phyloP scores from a whole-genome alignment of 2,113 vertebrate species.

The Pachycephala philippinensis region DNA sequence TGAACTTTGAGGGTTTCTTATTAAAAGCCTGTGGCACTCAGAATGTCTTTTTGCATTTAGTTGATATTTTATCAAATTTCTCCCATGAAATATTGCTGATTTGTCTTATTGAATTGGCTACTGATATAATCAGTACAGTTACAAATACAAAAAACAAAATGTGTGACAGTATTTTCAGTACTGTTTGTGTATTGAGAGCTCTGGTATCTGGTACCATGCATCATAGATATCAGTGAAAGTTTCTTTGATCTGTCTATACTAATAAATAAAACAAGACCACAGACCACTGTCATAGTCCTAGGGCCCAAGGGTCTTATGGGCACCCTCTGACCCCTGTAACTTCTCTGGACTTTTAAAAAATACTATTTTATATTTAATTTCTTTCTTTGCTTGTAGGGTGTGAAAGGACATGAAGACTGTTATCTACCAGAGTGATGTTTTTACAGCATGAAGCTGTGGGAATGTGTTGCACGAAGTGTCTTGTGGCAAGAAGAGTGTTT shows the following conservation, averaged over 20 bases:
- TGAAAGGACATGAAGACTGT: not conserved
- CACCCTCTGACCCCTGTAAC: not conserved
- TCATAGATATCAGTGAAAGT: not conserved
- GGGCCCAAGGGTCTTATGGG: fast-evolving
- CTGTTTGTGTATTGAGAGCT: not conserved
- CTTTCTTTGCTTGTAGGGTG: not conserved
- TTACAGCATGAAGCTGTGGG: not conserved
- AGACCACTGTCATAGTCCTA: not conserved
- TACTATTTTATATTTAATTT: not conserved
- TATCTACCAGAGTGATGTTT: not conserved
- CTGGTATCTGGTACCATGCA: not conserved
- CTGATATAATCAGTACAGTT: not conserved
- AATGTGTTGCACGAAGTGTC: not conserved
- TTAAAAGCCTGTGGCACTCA: not conserved
- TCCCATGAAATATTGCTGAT: not conserved
- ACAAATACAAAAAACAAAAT: not conserved
- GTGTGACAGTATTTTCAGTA: not conserved
- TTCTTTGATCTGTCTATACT: not conserved
- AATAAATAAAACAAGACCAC: not conserved
- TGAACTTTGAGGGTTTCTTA: not conserved
- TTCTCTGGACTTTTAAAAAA: not conserved
- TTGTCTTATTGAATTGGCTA: not conserved
- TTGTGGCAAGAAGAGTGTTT: not conserved
- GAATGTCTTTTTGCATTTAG: not conserved
- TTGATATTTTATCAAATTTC: not conserved